These are phyloP conservation scores for Lycocorax pyrrhopterus DNA, from an alignment of 2,113 vertebrate species.

Conservation along the genomic window DNA sequence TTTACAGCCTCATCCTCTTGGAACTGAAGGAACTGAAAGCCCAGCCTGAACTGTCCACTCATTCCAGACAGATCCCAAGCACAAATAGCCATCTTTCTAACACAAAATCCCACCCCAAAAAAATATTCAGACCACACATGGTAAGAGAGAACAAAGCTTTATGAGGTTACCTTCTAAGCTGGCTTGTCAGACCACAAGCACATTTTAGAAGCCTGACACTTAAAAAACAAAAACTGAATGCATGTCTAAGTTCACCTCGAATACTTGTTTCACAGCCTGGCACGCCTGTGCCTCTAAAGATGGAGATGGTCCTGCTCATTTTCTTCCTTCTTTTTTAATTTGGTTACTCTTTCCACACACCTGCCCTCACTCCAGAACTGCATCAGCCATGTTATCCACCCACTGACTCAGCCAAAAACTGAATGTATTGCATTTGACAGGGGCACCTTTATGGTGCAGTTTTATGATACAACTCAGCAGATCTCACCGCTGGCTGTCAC, in stretches of 20 bases:
- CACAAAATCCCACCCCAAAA: not conserved
- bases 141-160: not conserved
- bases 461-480: not conserved
- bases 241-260: not conserved
- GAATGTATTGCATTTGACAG: not conserved
- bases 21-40: not conserved
- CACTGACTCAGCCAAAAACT: not conserved
- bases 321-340: not conserved
- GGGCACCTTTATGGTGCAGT: not conserved
- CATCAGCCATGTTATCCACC: not conserved
- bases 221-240: not conserved
- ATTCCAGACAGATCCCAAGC: not conserved
- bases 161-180: not conserved
- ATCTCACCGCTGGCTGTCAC: not conserved
- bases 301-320: not conserved
- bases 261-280: not conserved
- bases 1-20: not conserved
- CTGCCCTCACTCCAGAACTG: not conserved
- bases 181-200: not conserved
- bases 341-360: not conserved
- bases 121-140: not conserved
- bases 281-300: not conserved
- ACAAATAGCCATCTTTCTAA: not conserved
- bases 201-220: not conserved
- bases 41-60: not conserved